Evolutionary conservation across 1,140 invertebrate genomes (phyloP).

Genomic region (Sarcophaga bullata): DNA sequence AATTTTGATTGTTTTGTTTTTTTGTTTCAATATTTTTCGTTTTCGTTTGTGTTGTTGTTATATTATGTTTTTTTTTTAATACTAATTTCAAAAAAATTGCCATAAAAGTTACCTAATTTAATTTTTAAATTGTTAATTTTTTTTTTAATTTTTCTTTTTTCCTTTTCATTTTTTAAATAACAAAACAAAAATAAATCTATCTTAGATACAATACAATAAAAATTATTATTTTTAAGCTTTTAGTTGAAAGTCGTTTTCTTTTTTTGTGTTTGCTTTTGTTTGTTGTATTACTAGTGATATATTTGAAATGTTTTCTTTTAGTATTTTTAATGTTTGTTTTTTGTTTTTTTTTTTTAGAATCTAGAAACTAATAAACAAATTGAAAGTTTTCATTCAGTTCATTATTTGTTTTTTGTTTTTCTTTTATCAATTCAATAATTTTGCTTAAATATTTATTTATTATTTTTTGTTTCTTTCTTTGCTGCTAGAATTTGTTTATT

Average conservation of each 20-base stretch:
- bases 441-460: background rate
- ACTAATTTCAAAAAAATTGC: slow-evolving; percentile 23
- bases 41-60: background rate
- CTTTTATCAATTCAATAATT: slow-evolving; percentile 29
- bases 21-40: background rate
- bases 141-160: background rate
- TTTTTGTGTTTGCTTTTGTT: background rate
- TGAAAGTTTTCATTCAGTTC: background rate
- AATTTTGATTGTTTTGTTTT: background rate
- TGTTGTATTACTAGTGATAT: slow-evolving; percentile 19
- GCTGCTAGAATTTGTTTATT: background rate
- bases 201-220: background rate
- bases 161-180: background rate
- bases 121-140: background rate
- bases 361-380: background rate
- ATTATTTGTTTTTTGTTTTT: background rate
- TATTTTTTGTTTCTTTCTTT: background rate
- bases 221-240: slow-evolving; percentile 29
- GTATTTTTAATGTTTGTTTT: background rate
- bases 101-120: background rate
- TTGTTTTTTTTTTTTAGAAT: background rate
- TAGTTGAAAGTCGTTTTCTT: background rate
- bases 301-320: background rate
- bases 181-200: slow-evolving; percentile 26
- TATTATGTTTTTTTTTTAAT: background rate